Base-by-base conservation (phyloP, 2,113 vertebrate genomes). In the Xenopus laevis region DNA sequence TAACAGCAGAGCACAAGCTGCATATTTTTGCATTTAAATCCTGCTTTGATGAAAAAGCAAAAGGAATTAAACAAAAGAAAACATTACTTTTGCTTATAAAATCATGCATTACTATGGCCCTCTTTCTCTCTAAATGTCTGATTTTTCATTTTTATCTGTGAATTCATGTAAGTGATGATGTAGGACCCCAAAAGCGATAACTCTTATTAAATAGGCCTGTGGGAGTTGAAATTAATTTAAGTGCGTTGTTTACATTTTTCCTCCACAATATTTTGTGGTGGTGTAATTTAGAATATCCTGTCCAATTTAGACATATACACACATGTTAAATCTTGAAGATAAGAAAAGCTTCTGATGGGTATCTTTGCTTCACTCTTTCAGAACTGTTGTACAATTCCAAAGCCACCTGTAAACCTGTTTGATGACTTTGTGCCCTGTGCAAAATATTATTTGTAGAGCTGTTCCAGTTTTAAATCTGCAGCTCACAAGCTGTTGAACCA, bases 1-100 rank as follows among this genome's bases (percentile, higher is more conserved):
- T 65, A 78, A 64, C 80, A 67, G 60, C n/a, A 77, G 77, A 27
- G 23, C 23, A 27, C 23, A 78, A 12, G 13, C 74, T 52, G 53
- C 71, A 40, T 72, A 61, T 72, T 86, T 50, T 82, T 84, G 78
- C 79, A 78, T 85, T 83, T 79, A 58, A 82, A 89, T 79, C 71
- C 64, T 71, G 82, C 71, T 76, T 74, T 65, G 82, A 79, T 81
- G 75, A 83, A 84, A 72, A 4, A 0, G 74, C 67, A 67, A 69
- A 71, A 79, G 75, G 72, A 67, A 50, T 74, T 74, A 68, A 59
- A 46, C 23, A 57, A 58, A 59, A 47, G 64, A 12, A 78, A 81
- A 66, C 74, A 59, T 84, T 82, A 71, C 69, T 72, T 79, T 44
- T 71, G 65, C 78, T 60, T 77, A 71, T 71, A 79, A 65, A 11